These are phyloP conservation scores for Pogonomyrmex barbatus DNA, from an alignment of 1,140 invertebrate genomes.

Conservation along the genomic window DNA sequence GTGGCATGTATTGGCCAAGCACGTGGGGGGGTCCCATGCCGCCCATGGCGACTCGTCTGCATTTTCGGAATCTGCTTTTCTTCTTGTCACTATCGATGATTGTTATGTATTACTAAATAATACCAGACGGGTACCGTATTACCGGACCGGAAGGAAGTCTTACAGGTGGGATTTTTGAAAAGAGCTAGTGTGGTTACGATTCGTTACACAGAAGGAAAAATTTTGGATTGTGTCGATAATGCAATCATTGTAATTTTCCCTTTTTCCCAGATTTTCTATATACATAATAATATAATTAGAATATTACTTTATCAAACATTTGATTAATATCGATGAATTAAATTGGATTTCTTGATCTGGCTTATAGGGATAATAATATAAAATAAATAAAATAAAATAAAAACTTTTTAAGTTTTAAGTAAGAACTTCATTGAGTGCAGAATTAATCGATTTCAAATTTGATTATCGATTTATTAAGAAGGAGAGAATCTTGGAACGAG, in stretches of 20 bases:
- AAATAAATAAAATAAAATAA: not conserved
- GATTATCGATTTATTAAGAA: too few species aligned
- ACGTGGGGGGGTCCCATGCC: constrained; percentile 75
- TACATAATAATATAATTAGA: not conserved
- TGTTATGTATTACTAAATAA: constrained; percentile 5
- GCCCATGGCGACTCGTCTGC: constrained; percentile 70
- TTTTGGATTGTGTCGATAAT: not conserved
- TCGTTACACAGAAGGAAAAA: not conserved
- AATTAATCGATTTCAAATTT: too few species aligned
- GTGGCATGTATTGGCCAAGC: constrained; percentile 53
- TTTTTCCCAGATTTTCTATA: not conserved
- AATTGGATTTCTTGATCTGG: not conserved
- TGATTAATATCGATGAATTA: constrained; percentile 14
- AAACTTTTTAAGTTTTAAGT: too few species aligned
- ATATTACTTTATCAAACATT: not conserved
- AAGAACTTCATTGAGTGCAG: too few species aligned
- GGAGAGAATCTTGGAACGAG: too few species aligned
- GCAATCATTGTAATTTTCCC: not conserved
- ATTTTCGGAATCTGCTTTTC: constrained; percentile 60
- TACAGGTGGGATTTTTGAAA: not conserved
- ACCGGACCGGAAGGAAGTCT: constrained; percentile 20
- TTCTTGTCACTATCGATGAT: constrained; percentile 3
- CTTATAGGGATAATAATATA: not conserved
- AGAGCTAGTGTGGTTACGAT: not conserved
- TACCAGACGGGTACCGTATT: not conserved